Conservation (phyloP, 2,113 vertebrate genomes). For the Casuarius casuarius region DNA sequence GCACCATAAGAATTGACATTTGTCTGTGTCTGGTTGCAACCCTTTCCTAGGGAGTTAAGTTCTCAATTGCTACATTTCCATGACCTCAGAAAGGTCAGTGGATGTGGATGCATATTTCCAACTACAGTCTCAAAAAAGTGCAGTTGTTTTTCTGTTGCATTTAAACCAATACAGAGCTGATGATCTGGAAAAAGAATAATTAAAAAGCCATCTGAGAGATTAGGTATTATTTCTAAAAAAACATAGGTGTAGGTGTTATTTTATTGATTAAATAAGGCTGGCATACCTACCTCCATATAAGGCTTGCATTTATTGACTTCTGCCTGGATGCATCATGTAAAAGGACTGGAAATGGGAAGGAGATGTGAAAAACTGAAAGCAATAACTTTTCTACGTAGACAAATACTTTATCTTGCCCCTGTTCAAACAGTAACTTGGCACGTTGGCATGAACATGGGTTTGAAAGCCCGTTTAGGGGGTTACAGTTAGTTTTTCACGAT, state of each 20-base stretch:
- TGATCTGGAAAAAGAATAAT: not conserved
- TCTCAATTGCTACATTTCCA: not conserved
- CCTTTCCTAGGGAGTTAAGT: not conserved
- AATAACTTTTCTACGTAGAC: not conserved
- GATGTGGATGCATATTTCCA: not conserved
- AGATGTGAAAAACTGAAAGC: not conserved
- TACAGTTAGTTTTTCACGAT: not conserved
- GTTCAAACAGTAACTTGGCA: not conserved
- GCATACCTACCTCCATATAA: not conserved
- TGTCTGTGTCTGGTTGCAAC: not conserved
- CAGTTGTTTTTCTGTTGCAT: not conserved
- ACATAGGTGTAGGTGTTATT: not conserved
- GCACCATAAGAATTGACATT: not conserved
- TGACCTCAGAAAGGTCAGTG: not conserved
- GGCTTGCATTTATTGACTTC: not conserved
- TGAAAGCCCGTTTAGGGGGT: not conserved
- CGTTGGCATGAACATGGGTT: not conserved
- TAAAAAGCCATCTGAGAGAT: not conserved
- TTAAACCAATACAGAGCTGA: not conserved
- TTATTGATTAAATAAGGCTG: not conserved
- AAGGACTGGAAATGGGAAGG: not conserved
- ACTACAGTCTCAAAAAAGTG: not conserved
- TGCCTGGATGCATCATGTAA: not conserved
- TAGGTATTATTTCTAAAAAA: not conserved
- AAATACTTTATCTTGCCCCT: not conserved